A percentile compares a stretch with the other conserved stretches of the same genome.
Evolutionary conservation across 2,113 vertebrate species (phyloP).

Genomic region (Cricetomys ansorgei): DNA sequence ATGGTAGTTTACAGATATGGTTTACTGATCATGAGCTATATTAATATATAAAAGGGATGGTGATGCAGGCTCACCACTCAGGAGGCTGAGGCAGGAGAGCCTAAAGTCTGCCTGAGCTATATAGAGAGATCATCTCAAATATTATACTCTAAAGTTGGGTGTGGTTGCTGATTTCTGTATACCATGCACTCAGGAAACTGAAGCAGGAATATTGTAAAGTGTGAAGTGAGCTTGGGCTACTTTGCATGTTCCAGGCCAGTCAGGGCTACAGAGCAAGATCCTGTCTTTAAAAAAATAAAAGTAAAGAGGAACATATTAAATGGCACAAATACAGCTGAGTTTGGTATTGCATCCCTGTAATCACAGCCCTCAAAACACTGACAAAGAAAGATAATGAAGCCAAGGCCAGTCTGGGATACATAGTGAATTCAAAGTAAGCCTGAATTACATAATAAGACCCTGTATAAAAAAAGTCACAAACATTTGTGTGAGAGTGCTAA

Average conservation of each 20-base stretch:
- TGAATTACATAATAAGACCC: background rate
- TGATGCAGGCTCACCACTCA: background rate
- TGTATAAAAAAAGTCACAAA: background rate
- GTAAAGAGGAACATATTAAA: background rate
- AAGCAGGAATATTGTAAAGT: background rate
- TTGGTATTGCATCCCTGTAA: background rate
- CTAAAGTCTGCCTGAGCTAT: background rate
- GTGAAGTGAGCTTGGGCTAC: background rate
- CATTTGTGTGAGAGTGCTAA: conserved; percentile 16
- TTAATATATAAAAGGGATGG: background rate
- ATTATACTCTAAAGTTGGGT: background rate
- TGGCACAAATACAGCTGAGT: background rate
- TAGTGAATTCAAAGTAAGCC: background rate
- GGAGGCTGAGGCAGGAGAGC: background rate
- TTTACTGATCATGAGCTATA: background rate
- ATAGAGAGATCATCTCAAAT: background rate
- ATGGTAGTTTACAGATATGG: background rate
- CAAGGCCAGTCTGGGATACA: background rate
- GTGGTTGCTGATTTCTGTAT: background rate
- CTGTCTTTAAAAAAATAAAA: background rate
- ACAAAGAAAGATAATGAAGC: background rate
- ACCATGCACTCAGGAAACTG: background rate
- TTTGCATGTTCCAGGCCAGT: background rate
- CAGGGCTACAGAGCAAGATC: background rate
- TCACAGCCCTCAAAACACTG: background rate